phyloP scores from a whole-genome alignment of 1,140 invertebrate species.

The Orius laevigatus region DNA sequence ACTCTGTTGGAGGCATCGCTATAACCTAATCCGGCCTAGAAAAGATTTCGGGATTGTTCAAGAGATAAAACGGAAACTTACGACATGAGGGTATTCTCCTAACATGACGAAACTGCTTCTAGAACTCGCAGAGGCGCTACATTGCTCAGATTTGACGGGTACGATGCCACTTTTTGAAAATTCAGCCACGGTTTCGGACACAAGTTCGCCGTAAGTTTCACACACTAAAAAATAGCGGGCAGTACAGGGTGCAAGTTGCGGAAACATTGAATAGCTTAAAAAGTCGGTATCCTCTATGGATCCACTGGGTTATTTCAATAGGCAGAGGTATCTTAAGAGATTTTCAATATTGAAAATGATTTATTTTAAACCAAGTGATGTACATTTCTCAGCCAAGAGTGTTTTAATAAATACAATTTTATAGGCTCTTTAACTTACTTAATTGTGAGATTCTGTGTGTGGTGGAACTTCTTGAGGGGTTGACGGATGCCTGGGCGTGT shows the following conservation, averaged over 20 bases:
- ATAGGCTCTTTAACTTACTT: background rate
- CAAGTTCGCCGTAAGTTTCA: constrained; percentile 24
- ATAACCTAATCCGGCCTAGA: constrained; percentile 21
- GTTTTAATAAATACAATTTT: background rate
- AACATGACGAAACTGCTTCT: constrained; percentile 22
- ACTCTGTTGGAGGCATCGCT: constrained; percentile 2
- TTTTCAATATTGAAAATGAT: background rate
- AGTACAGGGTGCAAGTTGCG: background rate
- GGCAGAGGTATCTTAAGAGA: background rate
- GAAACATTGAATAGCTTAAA: background rate
- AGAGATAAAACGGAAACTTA: constrained; percentile 19
- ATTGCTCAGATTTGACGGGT: constrained; percentile 22
- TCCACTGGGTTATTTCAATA: background rate
- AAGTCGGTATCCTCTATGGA: background rate
- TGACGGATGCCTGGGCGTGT: background rate
- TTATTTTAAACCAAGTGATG: background rate
- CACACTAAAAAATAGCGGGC: constrained; percentile 23
- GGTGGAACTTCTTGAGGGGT: background rate
- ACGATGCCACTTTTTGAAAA: constrained; percentile 23
- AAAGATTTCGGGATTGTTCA: constrained; percentile 1
- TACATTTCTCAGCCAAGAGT: background rate
- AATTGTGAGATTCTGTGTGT: background rate
- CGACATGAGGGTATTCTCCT: constrained; percentile 40
- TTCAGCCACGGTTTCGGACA: constrained; percentile 23
- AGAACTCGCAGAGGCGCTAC: constrained; percentile 32